phyloP scores from a whole-genome alignment of 2,797 vertebrate genomes.

The Setipinna tenuifilis region DNA sequence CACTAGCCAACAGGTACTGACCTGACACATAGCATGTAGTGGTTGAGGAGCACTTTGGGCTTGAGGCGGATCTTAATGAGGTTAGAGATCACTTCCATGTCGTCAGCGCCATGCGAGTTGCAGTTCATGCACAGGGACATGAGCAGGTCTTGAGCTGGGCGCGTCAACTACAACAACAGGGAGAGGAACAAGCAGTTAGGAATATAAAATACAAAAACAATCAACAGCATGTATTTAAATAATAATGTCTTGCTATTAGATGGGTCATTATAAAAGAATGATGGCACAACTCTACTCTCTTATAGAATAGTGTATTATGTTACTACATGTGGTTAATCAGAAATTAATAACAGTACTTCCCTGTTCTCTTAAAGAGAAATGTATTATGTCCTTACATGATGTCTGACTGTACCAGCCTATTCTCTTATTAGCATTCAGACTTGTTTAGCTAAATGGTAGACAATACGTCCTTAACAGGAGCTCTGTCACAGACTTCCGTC shows the following conservation, averaged over 20 bases:
- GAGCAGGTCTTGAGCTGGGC: slow-evolving; percentile 95
- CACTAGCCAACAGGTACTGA: slow-evolving; percentile 52
- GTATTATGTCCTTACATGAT: background rate
- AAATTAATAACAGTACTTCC: no score
- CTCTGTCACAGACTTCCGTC: background rate
- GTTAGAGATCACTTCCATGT: slow-evolving; percentile 97
- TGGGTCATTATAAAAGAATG: no score
- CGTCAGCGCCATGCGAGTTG: slow-evolving; percentile 88
- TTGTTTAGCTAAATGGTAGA: background rate
- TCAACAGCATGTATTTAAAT: background rate
- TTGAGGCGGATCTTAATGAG: slow-evolving; percentile 98
- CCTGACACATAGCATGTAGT: slow-evolving; percentile 96
- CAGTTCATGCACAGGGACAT: slow-evolving; percentile 99
- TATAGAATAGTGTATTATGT: no score
- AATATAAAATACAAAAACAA: slow-evolving; percentile 14
- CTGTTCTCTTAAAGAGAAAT: background rate
- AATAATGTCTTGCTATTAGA: no score
- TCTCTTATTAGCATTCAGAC: background rate
- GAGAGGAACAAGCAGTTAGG: background rate
- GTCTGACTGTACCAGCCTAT: background rate
- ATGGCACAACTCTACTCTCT: no score
- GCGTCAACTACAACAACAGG: slow-evolving; percentile 80
- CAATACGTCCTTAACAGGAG: background rate
- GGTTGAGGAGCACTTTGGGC: slow-evolving; percentile 97
- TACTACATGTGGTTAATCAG: no score